Evolutionary conservation across 2,888 invertebrate genomes (phyloP), one percentile per base, ranked within the genome.

Genomic region (Rhamnusium bicolor): DNA sequence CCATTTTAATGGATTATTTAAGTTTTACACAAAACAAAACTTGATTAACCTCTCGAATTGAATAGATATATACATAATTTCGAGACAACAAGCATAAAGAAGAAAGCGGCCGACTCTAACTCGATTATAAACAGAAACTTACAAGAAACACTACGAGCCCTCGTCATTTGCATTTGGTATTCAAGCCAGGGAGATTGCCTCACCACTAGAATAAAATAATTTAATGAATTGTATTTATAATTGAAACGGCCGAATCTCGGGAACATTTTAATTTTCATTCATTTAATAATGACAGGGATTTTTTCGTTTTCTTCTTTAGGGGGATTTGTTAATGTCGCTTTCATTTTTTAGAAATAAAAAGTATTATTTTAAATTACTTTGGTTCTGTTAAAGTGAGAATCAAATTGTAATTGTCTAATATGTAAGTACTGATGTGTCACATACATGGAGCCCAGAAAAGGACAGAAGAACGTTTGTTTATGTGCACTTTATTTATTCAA

Each of bases 151-250:
- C 79, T 79, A 71, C 75, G 81, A 81, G 80, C 76, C 77, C 74
- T 75, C 73, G 79, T 80, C 79, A 82, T 83, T 83, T 83, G 82
- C 82, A 83, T 82, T 71, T 79, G 82, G 79, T 80, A 81, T 81
- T 80, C 72, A 67, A 76, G 77, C 74, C 78, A 72, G 76, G 67
- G 72, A 78, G 80, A 81, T 82, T 81, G 81, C 78, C 78, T 79
- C 77, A 71, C 71, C 74, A 75, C 24, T n/a, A 46, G 46, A 46
- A 40, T 53, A 67, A 67, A 67, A 67, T 40, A 24, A 54, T 46
- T 40, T 67, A 67, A 56, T 46, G 65, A 67, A 67, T 46, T 56
- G 67, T 56, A 56, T 56, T 67, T 56, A 56, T 67, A 67, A 67
- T 67, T 46, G 46, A 67, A 54, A 19, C 66, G 14, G 46, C 46